Base-by-base conservation (phyloP, 1,140 invertebrate genomes). In the Microplitis demolitor region DNA sequence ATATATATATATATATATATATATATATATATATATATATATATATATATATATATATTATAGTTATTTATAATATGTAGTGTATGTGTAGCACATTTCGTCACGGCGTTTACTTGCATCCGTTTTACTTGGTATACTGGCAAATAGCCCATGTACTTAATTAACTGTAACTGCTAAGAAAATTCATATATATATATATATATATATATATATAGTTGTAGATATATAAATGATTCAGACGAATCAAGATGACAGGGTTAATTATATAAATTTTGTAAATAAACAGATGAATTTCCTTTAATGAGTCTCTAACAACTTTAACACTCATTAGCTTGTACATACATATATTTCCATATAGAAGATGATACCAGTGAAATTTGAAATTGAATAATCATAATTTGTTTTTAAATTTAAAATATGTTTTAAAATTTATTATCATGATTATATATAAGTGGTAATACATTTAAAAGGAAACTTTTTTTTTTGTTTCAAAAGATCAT, bases 81-180 rank as follows among this genome's bases (percentile, higher is more conserved):
- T 56, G n/a, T 56, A 14, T 56, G n/a, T 56, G 53, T 24, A 5
- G n/a, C n/a, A 13, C 53, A 14, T 56, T 14, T 16, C 16, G 58
- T 24, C 58, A 61, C 58, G 58, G 39, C 39, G 39, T 45, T 33
- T 61, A 31, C 9, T 31, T 31, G 58, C 11, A 64, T 45, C 62
- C 62, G 35, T 37, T 64, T 37, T 13, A 24, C 60, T 62, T 35
- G 33, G 62, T 34, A 64, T 31, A 61, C 58, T 61, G 58, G 16
- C 58, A 61, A 61, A 61, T 33, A 61, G 58, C 58, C 58, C 58
- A 61, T 11, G 58, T 61, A 61, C 31, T 61, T 33, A 34, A 61
- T 33, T 61, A 61, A 61, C 53, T 16, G 14, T 3, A 56, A 16
- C 24, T 14, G n/a, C n/a, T 56, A 13, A 8, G 2, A 56, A n/a